A percentile compares a stretch with the other conserved stretches of the same genome.
These are phyloP conservation scores for Achroia grisella DNA, from an alignment of 1,140 invertebrate genomes.

Conservation along the genomic window DNA sequence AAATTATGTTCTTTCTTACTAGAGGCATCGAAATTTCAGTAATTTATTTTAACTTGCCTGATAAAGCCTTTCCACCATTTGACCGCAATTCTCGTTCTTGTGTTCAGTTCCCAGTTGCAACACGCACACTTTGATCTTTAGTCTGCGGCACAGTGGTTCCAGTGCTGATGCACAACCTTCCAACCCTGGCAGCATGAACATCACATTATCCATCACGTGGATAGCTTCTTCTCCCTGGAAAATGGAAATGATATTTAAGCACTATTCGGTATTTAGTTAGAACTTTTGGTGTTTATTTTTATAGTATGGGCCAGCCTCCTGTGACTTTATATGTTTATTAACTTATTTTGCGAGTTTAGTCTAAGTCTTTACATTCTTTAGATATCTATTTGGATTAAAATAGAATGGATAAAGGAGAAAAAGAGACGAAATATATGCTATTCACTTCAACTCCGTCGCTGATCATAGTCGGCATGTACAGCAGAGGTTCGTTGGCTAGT, in stretches of 20 bases:
- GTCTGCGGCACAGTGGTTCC: constrained; percentile 74
- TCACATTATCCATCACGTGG: constrained; percentile 43
- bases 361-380: too few relatives aligned
- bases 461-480: constrained; percentile 68
- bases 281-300: too few relatives aligned
- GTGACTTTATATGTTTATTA: too few relatives aligned
- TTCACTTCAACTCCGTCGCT: constrained; percentile 58
- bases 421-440: too few relatives aligned
- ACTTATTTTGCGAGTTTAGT: too few relatives aligned
- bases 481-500: constrained; percentile 49
- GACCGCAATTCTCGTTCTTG: constrained; percentile 37
- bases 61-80: constrained; percentile 51
- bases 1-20: too few relatives aligned
- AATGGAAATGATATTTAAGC: constrained; percentile 4
- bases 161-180: constrained; percentile 81
- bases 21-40: too few relatives aligned
- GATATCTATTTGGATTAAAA: too few relatives aligned
- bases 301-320: too few relatives aligned
- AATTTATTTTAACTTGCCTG: constrained; percentile 39
- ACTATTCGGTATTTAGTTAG: too few relatives aligned
- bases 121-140: constrained; percentile 79
- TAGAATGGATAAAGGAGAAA: too few relatives aligned
- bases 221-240: constrained; percentile 45
- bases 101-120: constrained; percentile 76
- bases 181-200: constrained; percentile 87